Evolutionary conservation across 2,797 vertebrate genomes (phyloP), one percentile per base, ranked within the genome.

Genomic region (Myotis daubentonii): DNA sequence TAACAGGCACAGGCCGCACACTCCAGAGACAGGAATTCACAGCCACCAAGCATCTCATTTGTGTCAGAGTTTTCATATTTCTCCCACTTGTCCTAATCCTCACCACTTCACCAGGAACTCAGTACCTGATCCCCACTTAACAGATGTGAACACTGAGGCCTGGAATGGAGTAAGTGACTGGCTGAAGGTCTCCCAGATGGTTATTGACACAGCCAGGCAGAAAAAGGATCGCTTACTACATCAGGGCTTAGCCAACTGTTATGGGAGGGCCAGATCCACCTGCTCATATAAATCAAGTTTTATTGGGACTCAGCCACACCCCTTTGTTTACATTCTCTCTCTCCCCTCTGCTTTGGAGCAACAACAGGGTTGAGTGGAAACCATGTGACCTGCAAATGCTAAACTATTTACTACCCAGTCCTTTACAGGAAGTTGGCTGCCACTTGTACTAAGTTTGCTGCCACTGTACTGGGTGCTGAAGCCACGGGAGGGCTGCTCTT

Each of bases 141-240:
- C 10, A 28, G 38, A 38, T 12, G 36, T 30, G 30, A n/a, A 85
- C 87, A 91, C 66, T 65, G 92, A 92, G 84, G 47, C 81, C 72
- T 2, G 66, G 49, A 60, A 41, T 1, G 8, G 36, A 36, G 11
- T 20, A 4, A n/a, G 6, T 53, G 75, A 33, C 10, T 44, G n/a
- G 25, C 30, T 13, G 82, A 19, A n/a, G 60, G 51, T 49, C 44
- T 94, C 30, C 47, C 22, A 72, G 44, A 33, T 22, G 19, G 3
- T 80, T 62, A 57, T 4, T 13, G 33, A 30, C 51, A 83, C 22
- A 83, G 9, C 19, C 22, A 28, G 41, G 41, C 30, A 41, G 36
- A 68, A 76, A 76, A 74, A 30, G 23, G 23, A 38, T 28, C 28
- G 23, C 13, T 38, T 51, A 5, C 10, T 47, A 60, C 70, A 15